Conservation (phyloP, 1,140 invertebrate species). For the Lysiphlebus fabarum region DNA sequence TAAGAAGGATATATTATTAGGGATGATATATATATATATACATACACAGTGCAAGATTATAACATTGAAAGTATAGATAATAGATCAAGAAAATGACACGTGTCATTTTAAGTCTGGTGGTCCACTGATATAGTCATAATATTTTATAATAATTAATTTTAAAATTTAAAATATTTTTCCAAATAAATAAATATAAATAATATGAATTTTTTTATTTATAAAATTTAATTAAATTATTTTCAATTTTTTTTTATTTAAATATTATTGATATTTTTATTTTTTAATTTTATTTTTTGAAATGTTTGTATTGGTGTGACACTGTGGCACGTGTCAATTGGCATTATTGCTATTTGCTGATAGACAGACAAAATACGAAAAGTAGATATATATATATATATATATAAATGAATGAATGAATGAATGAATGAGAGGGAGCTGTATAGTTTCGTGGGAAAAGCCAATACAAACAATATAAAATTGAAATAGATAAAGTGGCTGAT, state of each 20-base stretch:
- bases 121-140: slow-evolving; percentile 47
- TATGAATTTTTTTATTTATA: no score
- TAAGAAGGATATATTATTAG: slow-evolving; percentile 55
- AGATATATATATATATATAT: no score
- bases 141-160: background rate
- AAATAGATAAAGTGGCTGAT: slow-evolving; percentile 51
- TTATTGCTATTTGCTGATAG: slow-evolving; percentile 55
- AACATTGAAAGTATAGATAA: slow-evolving; percentile 14
- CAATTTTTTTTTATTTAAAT: no score
- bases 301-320: slow-evolving; percentile 43
- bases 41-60: slow-evolving; percentile 24
- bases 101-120: slow-evolving; percentile 45
- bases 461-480: slow-evolving; percentile 53
- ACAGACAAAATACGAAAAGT: slow-evolving; percentile 17
- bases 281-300: slow-evolving; percentile 13
- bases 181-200: no score
- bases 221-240: background rate
- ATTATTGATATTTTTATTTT: background rate
- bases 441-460: slow-evolving; percentile 51
- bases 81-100: slow-evolving; percentile 38
- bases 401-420: no score
- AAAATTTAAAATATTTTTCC: background rate
- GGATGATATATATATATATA: slow-evolving; percentile 38
- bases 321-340: slow-evolving; percentile 53
- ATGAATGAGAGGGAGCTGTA: background rate